Evolutionary conservation across 2,113 vertebrate genomes (phyloP), one percentile per base, ranked within the genome.

Genomic region (Cinclus mexicanus): DNA sequence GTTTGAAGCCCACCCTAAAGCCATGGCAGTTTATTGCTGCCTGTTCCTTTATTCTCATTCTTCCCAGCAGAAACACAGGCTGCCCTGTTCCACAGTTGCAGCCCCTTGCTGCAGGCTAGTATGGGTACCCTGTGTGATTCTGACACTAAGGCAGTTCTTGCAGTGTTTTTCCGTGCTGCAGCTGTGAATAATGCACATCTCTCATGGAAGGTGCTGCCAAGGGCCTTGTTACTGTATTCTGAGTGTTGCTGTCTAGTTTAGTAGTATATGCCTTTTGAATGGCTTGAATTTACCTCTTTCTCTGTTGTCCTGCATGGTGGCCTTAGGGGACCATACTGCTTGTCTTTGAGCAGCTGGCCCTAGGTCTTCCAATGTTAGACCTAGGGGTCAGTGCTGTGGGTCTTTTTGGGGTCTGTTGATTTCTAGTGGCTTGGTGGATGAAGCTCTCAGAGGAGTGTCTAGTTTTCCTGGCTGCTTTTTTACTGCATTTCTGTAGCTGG

Each of bases 51-150:
- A 68, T 49, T 57, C 23, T 56, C 7, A 1, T 44, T 67, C 23
- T 75, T 79, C 5, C 12, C 14, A 67, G 49, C 64, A 82, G 91
- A 41, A 78, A 9, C 0, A 1, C 22, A 5, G 20, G 2, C 69
- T 44, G 59, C 50, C 28, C 29, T 61, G 65, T 65, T 57, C 44
- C 50, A 65, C 21, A 53, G 35, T 39, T n/a, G 41, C n/a, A 71
- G 47, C 12, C 42, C 25, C 18, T 74, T 59, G 49, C 68, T 46
- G 42, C 0, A 1, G 52, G 46, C 46, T n/a, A 9, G 0, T 12
- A 3, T 1, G 4, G 39, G 0, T 33, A 39, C 23, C 55, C 37
- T 37, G 18, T 5, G 12, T 19, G 52, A n/a, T 21, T 9, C n/a
- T 44, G 57, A 35, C 57, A 37, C 26, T 23, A 4, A 49, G 46